phyloP scores from a whole-genome alignment of 2,113 vertebrate species.

The Falcunculus frontatus region DNA sequence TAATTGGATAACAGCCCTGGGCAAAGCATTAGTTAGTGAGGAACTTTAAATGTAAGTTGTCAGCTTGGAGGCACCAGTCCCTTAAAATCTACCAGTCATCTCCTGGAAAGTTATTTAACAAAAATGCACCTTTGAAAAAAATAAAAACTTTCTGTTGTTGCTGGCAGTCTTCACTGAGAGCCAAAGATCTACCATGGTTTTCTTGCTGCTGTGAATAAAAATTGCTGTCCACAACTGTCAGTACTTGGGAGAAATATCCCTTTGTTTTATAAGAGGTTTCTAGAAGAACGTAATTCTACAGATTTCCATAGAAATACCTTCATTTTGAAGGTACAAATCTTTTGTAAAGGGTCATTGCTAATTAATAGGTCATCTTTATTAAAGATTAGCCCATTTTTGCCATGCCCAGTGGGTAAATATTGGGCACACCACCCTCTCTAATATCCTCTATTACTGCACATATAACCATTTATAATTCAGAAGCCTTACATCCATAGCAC shows the following conservation, averaged over 20 bases:
- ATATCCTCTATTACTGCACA: background rate
- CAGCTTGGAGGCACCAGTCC: background rate
- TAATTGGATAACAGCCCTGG: slow-evolving; percentile 28
- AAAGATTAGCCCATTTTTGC: background rate
- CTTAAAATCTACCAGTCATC: background rate
- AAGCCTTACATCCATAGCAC: background rate
- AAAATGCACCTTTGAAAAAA: background rate
- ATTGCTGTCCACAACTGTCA: background rate
- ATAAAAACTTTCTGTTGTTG: background rate
- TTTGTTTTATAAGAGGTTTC: background rate
- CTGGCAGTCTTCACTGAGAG: background rate
- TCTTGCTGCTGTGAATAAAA: background rate
- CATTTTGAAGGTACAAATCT: background rate
- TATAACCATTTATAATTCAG: background rate
- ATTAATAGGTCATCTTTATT: background rate
- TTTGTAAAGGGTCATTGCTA: background rate
- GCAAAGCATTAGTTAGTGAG: background rate
- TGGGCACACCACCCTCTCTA: background rate
- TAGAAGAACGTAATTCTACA: background rate
- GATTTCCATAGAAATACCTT: background rate
- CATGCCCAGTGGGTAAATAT: background rate
- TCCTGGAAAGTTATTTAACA: slow-evolving; percentile 1
- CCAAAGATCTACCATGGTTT: background rate
- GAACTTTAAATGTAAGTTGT: slow-evolving; percentile 14
- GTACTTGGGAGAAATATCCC: background rate